These are phyloP conservation scores for Frieseomelitta varia DNA, from an alignment of 1,140 invertebrate genomes.

Conservation along the genomic window DNA sequence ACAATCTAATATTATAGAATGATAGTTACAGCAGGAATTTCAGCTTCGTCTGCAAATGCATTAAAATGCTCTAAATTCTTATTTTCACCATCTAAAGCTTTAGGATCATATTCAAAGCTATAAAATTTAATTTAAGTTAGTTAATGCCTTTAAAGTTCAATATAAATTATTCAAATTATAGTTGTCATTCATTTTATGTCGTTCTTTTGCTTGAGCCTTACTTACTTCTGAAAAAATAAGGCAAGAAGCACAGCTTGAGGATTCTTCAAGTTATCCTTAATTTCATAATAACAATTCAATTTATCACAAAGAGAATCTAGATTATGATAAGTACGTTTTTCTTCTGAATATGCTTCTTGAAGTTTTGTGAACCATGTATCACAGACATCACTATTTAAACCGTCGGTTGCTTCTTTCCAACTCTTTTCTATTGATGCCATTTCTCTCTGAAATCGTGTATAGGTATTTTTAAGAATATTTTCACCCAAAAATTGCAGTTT, in stretches of 20 bases:
- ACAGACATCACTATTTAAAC: slow-evolving; percentile 69
- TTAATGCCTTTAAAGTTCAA: too few relatives aligned
- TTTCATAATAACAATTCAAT: slow-evolving; percentile 80
- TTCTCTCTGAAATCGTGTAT: slow-evolving; percentile 30
- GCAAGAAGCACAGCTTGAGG: slow-evolving; percentile 81
- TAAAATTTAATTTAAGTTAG: slow-evolving; percentile 27
- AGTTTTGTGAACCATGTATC: slow-evolving; percentile 75
- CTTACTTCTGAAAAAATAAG: slow-evolving; percentile 84
- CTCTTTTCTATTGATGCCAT: slow-evolving; percentile 78
- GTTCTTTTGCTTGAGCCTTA: background rate
- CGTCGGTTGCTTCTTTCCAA: slow-evolving; percentile 78
- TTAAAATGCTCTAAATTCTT: slow-evolving; percentile 81
- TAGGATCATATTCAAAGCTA: slow-evolving; percentile 82
- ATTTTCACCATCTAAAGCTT: slow-evolving; percentile 79
- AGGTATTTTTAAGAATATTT: background rate
- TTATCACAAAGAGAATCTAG: slow-evolving; percentile 81
- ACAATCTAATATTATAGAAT: background rate
- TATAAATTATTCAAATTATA: background rate
- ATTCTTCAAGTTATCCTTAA: slow-evolving; percentile 79
- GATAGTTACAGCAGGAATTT: slow-evolving; percentile 74
- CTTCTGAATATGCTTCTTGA: slow-evolving; percentile 77
- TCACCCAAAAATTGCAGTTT: background rate
- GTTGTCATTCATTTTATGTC: background rate
- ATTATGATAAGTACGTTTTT: slow-evolving; percentile 81
- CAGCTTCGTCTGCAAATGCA: slow-evolving; percentile 78